phyloP scores from a whole-genome alignment of 2,113 vertebrate species.

The Corvus hawaiiensis region DNA sequence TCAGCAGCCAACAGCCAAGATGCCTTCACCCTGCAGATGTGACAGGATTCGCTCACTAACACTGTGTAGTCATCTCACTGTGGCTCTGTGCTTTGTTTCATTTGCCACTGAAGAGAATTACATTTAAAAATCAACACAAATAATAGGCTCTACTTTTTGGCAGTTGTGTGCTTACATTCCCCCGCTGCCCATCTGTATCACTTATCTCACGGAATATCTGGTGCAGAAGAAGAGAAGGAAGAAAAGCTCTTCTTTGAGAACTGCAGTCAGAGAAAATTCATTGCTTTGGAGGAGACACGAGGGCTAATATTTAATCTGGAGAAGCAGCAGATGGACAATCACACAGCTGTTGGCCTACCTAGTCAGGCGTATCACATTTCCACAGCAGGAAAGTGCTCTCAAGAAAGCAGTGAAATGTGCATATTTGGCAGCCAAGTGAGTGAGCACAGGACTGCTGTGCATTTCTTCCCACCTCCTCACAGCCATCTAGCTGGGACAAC shows the following conservation, averaged over 20 bases:
- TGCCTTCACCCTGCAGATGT: neutral
- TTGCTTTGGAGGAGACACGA: neutral
- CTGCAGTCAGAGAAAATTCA: neutral
- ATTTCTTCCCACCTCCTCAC: neutral
- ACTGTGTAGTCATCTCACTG: neutral
- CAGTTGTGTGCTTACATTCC: neutral
- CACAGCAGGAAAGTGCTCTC: neutral
- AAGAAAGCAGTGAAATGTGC: neutral
- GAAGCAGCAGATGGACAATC: neutral
- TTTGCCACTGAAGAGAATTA: neutral
- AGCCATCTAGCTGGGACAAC: neutral
- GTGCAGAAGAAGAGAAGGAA: neutral
- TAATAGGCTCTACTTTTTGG: neutral
- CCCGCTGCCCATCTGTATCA: neutral
- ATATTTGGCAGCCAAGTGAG: neutral
- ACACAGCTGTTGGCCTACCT: neutral
- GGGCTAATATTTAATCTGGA: neutral
- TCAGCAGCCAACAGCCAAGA: neutral
- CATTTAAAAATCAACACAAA: neutral
- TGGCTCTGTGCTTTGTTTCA: neutral
- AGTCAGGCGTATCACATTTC: neutral
- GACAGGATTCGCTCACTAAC: neutral
- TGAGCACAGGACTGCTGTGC: neutral
- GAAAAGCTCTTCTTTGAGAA: neutral
- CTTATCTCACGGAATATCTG: neutral